Conservation (phyloP, 2,797 vertebrate genomes). For the Coranthus polyacanthus region DNA sequence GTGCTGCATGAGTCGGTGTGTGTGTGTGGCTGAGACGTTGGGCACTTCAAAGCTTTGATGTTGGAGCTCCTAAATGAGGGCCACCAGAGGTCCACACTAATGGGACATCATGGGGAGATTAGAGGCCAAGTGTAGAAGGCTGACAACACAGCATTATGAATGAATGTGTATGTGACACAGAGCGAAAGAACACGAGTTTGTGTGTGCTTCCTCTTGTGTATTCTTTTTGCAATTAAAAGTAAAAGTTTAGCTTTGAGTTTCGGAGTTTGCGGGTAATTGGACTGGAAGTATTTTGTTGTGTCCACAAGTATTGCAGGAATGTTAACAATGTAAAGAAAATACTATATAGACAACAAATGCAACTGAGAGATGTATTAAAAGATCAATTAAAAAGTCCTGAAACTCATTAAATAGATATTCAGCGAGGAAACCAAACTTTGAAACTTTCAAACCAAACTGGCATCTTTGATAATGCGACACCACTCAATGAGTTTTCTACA, state of each 20-base stretch:
- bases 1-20: constrained; percentile 46
- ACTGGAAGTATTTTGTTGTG: constrained; percentile 33
- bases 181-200: constrained; percentile 25
- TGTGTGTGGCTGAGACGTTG: constrained; percentile 56
- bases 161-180: constrained; percentile 49
- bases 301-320: background rate
- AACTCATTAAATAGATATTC: too few species aligned
- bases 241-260: constrained; percentile 59
- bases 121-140: constrained; percentile 77
- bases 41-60: constrained; percentile 88
- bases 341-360: background rate
- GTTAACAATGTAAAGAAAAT: background rate
- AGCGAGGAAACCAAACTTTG: too few species aligned
- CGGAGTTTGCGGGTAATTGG: constrained; percentile 46
- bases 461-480: too few species aligned
- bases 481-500: too few species aligned
- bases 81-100: constrained; percentile 86
- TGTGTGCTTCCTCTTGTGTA: constrained; percentile 18
- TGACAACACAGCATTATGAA: constrained; percentile 61
- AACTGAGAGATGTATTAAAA: background rate
- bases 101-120: constrained; percentile 88
- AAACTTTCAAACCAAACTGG: too few species aligned
- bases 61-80: constrained; percentile 86
- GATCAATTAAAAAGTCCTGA: background rate
- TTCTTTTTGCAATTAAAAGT: constrained; percentile 66